Conservation (phyloP, 2,113 vertebrate species). For the Chunga burmeisteri region DNA sequence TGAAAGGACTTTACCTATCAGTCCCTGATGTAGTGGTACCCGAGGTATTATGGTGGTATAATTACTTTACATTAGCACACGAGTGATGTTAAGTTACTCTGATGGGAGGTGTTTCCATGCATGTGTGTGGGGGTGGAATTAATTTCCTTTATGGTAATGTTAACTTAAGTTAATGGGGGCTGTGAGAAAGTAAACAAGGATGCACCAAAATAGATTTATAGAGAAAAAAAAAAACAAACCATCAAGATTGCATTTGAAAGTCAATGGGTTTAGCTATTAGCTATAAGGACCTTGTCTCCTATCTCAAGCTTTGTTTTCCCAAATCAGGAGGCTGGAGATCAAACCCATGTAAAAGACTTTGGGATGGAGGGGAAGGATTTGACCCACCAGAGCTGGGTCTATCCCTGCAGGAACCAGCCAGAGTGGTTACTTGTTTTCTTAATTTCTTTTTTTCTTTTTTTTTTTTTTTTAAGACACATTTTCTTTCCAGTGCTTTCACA, state of each 20-base stretch:
- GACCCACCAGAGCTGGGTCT: background rate
- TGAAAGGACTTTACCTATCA: background rate
- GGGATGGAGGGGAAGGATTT: background rate
- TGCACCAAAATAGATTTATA: background rate
- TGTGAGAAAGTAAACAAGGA: slow-evolving; percentile 9
- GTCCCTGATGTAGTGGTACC: background rate
- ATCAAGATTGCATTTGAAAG: slow-evolving; percentile 24
- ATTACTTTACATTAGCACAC: background rate
- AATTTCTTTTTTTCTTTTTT: too few relatives aligned
- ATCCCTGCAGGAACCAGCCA: background rate
- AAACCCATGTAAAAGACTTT: background rate
- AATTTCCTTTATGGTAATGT: slow-evolving; percentile 18
- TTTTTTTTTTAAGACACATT: background rate
- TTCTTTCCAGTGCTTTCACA: background rate
- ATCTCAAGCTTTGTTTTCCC: background rate
- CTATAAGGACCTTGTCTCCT: background rate
- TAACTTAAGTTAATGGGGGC: background rate
- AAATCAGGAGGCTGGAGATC: background rate
- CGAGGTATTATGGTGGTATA: background rate
- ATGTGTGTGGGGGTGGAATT: background rate
- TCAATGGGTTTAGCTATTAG: background rate
- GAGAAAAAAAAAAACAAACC: background rate
- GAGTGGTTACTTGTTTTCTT: background rate
- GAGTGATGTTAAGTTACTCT: background rate
- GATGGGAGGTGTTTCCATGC: background rate